A percentile compares a stretch with the other conserved stretches of the same genome.
phyloP scores from a whole-genome alignment of 2,113 vertebrate genomes.

The Campylomormyrus tamandua region DNA sequence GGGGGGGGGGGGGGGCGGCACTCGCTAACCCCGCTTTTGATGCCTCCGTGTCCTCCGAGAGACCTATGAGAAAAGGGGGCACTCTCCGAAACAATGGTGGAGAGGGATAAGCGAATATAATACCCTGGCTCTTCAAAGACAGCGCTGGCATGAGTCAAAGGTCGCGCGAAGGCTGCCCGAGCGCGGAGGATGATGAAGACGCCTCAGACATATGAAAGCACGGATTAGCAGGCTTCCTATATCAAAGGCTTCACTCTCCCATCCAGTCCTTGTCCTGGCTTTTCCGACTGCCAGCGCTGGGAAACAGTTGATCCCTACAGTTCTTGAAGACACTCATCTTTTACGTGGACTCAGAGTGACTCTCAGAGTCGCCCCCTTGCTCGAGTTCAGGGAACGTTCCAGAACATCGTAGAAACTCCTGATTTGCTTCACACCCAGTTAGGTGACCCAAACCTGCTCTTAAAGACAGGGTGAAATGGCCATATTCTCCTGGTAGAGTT shows the following conservation, averaged over 20 bases:
- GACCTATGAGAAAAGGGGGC: conserved; percentile 33
- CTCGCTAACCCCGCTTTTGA: neutral
- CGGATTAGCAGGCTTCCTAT: conserved; percentile 39
- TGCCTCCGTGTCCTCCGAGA: conserved; percentile 26
- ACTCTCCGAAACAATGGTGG: conserved; percentile 30
- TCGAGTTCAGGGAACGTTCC: neutral
- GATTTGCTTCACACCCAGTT: neutral
- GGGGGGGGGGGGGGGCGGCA: neutral
- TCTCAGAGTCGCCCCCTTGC: neutral
- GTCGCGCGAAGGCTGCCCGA: conserved; percentile 38
- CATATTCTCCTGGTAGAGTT: neutral
- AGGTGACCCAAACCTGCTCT: neutral
- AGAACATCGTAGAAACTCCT: neutral
- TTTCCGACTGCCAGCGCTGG: neutral
- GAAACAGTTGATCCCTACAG: neutral
- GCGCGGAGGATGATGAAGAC: conserved; percentile 33
- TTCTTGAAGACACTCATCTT: neutral
- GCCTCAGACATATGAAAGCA: conserved; percentile 31
- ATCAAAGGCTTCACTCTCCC: conserved; percentile 33
- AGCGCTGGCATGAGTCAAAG: conserved; percentile 34
- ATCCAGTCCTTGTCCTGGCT: neutral
- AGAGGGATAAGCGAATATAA: conserved; percentile 35
- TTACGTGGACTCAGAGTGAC: neutral
- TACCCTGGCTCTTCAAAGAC: conserved; percentile 36
- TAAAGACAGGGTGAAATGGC: neutral